Percentiles rank a stretch among this genome's conserved stretches.
phyloP scores from a whole-genome alignment of 2,888 invertebrate genomes.

The Atrina japonica region DNA sequence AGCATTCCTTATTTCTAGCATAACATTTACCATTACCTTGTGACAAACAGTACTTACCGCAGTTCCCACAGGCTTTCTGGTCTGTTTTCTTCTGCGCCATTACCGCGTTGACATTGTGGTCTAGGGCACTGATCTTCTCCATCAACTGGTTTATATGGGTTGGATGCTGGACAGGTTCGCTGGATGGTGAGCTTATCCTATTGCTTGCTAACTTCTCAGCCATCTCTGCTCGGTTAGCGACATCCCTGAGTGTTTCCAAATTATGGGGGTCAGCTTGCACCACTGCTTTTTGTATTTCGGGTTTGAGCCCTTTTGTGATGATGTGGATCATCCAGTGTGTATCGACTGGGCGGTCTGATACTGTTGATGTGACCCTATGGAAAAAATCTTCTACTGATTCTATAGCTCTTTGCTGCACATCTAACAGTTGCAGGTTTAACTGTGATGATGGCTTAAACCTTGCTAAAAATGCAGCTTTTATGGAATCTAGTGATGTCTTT shows the following conservation, averaged over 20 bases:
- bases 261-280: slow-evolving; percentile 6
- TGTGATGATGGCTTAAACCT: background rate
- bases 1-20: slow-evolving; percentile 14
- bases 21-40: background rate
- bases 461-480: slow-evolving; percentile 9
- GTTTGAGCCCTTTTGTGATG: background rate
- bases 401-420: background rate
- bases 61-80: background rate
- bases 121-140: too few species aligned
- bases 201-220: background rate
- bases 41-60: background rate
- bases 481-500: background rate
- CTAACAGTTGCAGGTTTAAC: background rate
- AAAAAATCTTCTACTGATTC: slow-evolving; percentile 19
- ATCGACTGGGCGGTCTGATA: background rate
- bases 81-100: background rate
- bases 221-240: slow-evolving; percentile 13
- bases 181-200: background rate
- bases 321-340: too few species aligned
- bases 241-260: background rate
- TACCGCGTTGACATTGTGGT: too few species aligned
- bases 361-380: background rate
- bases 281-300: background rate
- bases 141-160: too few species aligned
- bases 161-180: too few species aligned